phyloP scores from a whole-genome alignment of 2,888 invertebrate genomes.

The Kuschelorhynchus macadamiae region DNA sequence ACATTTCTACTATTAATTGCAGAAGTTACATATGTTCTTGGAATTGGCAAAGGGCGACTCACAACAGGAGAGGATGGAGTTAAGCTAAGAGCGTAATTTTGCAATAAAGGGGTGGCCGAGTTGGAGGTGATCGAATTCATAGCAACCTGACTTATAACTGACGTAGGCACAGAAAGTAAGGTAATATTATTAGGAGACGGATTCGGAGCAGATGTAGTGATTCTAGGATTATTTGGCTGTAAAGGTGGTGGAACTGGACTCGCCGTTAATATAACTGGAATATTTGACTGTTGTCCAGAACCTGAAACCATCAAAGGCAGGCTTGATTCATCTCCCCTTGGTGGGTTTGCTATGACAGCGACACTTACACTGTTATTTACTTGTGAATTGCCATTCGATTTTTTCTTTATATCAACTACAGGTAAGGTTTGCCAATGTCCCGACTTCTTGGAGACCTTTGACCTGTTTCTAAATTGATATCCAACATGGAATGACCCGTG shows the following conservation, averaged over 20 bases:
- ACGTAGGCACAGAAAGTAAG: too few species aligned
- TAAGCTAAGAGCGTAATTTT: constrained; percentile 16
- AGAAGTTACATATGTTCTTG: constrained; percentile 19
- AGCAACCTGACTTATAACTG: background rate
- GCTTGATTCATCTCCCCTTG: background rate
- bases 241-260: too few species aligned
- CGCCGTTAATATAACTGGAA: too few species aligned
- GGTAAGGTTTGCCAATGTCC: constrained; percentile 43
- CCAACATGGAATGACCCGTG: constrained; percentile 36
- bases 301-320: too few species aligned
- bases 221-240: too few species aligned
- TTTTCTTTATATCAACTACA: constrained; percentile 23
- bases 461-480: constrained; percentile 28
- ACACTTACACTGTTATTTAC: background rate
- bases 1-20: constrained; percentile 10
- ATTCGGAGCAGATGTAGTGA: too few species aligned
- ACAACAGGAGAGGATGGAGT: constrained; percentile 2
- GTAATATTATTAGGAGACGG: too few species aligned
- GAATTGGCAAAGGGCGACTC: constrained; percentile 19
- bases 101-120: constrained; percentile 19
- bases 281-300: too few species aligned
- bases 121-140: background rate
- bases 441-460: constrained; percentile 11
- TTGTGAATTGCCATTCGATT: background rate
- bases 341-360: background rate